Evolutionary conservation across 2,888 invertebrate species (phyloP), one percentile per base, ranked within the genome.

Genomic region (Limnephilus marmoratus): DNA sequence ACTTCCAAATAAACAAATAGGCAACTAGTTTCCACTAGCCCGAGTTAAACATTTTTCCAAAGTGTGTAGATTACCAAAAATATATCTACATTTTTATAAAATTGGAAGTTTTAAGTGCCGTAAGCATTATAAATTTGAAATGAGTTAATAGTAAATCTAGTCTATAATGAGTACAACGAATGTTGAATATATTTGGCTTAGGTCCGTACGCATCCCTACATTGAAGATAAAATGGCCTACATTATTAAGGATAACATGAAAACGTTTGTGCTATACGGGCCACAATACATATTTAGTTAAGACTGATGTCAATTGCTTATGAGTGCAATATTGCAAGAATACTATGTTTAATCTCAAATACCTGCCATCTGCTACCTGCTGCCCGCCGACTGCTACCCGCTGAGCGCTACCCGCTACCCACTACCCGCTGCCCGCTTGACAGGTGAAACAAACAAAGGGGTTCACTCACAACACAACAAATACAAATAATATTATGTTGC

Each of bases 21-120:
- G 53, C 81, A 81, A 49, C 91, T 93, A 91, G 91, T 91, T 90
- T 11, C n/a, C 53, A 91, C 68, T 68, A 68, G 68, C 68, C n/a
- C 9, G 83, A 87, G 68, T 90, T 68, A 93, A 91, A 93, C 85
- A 92, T 91, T 93, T 90, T 34, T 91, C 83, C 87, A 93, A 93
- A 92, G 90, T 81, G 87, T 92, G 82, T 91, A 90, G 81, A 90
- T 92, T 90, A 90, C 93, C 82, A 93, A 93, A 93, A 92, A 92
- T 91, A 90, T 89, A 92, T 88, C 90, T 93, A 93, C 89, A 49
- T 93, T 90, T 91, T 89, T 92, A 92, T 92, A 90, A 92, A 86
- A 93, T 92, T 93, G 93, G 93, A 93, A 93, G 93, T 90, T 93
- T 91, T 88, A 93, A 93, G 93, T 93, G 93, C 93, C 86, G 81